Evolutionary conservation across 2,888 invertebrate genomes (phyloP).

Genomic region (Aphodius sticticus): DNA sequence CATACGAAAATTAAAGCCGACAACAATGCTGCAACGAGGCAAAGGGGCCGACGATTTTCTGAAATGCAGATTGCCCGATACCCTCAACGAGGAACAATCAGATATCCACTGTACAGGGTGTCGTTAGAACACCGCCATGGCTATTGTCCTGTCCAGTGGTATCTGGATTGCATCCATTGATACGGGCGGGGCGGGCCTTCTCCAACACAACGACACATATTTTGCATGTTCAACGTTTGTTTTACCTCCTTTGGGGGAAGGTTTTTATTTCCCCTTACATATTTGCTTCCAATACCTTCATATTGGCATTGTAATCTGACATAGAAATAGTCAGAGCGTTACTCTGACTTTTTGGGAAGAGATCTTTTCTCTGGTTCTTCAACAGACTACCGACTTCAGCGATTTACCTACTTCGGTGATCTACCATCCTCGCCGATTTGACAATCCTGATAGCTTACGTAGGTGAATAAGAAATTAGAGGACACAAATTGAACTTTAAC

Average conservation of each 20-base stretch:
- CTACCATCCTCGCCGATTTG: too few species aligned
- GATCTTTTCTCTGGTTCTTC: too few species aligned
- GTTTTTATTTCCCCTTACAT: not conserved
- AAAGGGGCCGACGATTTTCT: slow-evolving; percentile 47
- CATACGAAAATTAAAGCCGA: slow-evolving; percentile 29
- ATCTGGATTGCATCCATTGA: slow-evolving; percentile 54
- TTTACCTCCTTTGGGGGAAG: not conserved
- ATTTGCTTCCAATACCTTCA: not conserved
- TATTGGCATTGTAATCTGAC: not conserved
- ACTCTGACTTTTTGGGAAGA: too few species aligned
- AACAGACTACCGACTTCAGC: too few species aligned
- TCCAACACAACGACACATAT: slow-evolving; percentile 4
- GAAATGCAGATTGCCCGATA: slow-evolving; percentile 48
- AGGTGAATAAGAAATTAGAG: too few species aligned
- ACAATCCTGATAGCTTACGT: too few species aligned
- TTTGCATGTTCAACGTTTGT: slow-evolving; percentile 4
- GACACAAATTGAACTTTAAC: too few species aligned
- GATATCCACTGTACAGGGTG: slow-evolving; percentile 57
- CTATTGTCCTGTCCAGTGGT: slow-evolving; percentile 58
- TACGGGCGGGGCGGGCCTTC: slow-evolving; percentile 40
- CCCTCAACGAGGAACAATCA: slow-evolving; percentile 56
- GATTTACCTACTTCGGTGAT: too few species aligned
- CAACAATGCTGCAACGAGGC: slow-evolving; percentile 26
- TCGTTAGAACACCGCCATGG: slow-evolving; percentile 58
- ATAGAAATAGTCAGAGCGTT: too few species aligned